Base-by-base conservation (phyloP, 1,140 invertebrate genomes). In the Solen grandis region DNA sequence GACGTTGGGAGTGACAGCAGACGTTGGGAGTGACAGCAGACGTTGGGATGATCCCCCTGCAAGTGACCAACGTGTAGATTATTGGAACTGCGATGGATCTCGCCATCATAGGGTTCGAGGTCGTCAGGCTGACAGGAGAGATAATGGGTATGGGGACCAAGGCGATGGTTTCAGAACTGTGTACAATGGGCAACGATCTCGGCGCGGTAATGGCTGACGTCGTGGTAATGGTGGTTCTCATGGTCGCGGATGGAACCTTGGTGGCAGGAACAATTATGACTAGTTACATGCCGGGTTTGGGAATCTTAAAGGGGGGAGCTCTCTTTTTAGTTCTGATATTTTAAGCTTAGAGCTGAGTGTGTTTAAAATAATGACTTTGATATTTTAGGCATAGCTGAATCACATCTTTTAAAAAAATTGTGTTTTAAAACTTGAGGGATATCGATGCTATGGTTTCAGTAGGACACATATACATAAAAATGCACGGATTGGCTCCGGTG, bases 181-280 rank as follows among this genome's bases (percentile, higher is more conserved):
- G 33, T 33, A 63, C 27, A 25, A 31, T 63, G 60, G 60, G 19
- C 60, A 33, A 31, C 60, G 27, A 36, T 63, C 29, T 29, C 27
- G 60, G 35, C 60, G 60, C 35, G 60, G 60, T 31, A 63, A 63
- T 33, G 60, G 60, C 60, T 25, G 60, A 19, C 60, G 35, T 31
- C 60, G 60, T 63, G 60, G 60, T 31, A 33, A 63, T 63, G 60
- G 60, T 63, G 60, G 60, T 33, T n/a, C n/a, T n/a, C n/a, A n/a
- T n/a, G n/a, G n/a, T n/a, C 60, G 60, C 35, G 27, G 27, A 36
- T 13, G 60, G 60, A 63, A 63, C 29, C 60, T 25, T 63, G 60
- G 10, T 63, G 60, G 60, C 60, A 63, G 27, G 60, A 63, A 5
- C 27, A 31, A 4, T 36, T 63, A 31, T 31, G 10, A 59, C n/a